Evolutionary conservation across 2,113 vertebrate species (phyloP), one percentile per base, ranked within the genome.

Genomic region (Grammomys surdaster): DNA sequence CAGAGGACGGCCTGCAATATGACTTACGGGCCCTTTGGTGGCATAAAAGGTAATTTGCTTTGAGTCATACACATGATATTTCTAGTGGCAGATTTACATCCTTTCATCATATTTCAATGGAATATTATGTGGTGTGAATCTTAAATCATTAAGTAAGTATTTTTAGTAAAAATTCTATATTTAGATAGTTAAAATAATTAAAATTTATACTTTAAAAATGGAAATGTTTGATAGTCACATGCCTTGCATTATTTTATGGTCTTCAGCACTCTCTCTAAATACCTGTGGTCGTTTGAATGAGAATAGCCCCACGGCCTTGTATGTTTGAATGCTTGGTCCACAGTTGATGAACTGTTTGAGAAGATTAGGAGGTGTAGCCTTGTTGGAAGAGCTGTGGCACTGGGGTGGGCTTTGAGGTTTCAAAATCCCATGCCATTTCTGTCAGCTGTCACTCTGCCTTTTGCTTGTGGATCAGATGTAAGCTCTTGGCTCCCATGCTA

Each of bases 1-100:
- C 99, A 99, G 97, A 98, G 99, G 97, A 99, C 99, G 51, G 99
- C 99, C 63, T 99, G 99, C 98, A 99, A 99, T 97, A 99, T 99
- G 99, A 99, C 99, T 14, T 99, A 99, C 0, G 99, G 99, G 36
- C 97, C 99, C 56, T 99, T 99, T 94, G 99, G 99, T 94, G 99
- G 99, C 40, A 99, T 99, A 20, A 99, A 99, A 98, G 99, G 99
- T 99, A 98, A 90, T 90, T 28, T 88, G 56, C 65, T 24, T 92
- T 75, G 93, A 87, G 65, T 86, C 5, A 6, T 51, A 16, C 58
- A 2, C 22, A 0, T 87, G 78, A 14, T 80, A 14, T 73, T 96
- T 22, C 11, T 46, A 69, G 33, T 69, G 82, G 43, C n/a, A 90
- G 46, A 28, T 70, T 65, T 78, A 65, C 22, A 90, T 72, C 31